Base-by-base conservation (phyloP, 2,113 vertebrate species). In the Rhea pennata region DNA sequence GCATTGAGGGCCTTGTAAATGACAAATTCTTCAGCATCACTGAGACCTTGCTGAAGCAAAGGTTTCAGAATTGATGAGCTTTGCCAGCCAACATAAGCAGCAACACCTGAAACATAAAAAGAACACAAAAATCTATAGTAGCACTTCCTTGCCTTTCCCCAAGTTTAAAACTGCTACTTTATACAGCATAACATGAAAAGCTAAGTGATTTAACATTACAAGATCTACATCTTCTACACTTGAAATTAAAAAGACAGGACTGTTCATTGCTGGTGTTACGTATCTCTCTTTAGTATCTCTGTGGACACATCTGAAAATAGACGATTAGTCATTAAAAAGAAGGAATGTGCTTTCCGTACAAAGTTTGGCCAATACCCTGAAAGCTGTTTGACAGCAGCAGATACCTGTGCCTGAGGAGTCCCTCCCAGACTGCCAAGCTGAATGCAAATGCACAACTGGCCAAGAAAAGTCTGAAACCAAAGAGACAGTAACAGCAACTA, bases 1-100 rank as follows among this genome's bases (percentile, higher is more conserved):
- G 99, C 98, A 76, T 99, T 98, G 53, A 99, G 99, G 40, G 99
- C 99, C 97, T 99, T 99, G 94, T 99, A 99, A 96, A 99, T 99
- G 81, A 99, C 99, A 83, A 99, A 99, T 97, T 99, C 99, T 97
- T 99, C 99, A 2, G 99, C 99, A 97, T 99, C 99, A 50, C 99
- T 99, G 76, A 99, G 98, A 10, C 99, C 99, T 97, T 99, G 99
- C 89, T 99, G 99, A 62, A 99, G 98, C 50, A 99, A 98, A 17
- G 99, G 99, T 94, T 99, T 99, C 94, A 99, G 97, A 96, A 99
- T 99, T 42, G 99, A 99, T 8, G 99, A 99, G 90, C 99, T 99
- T 75, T 99, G 99, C 99, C 99, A 99, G 88, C 99, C 99, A 85
- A 99, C 99, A 6, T 99, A 99, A 76, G 99, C 99, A 39, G 99